A percentile compares a stretch with the other conserved stretches of the same genome.
These are phyloP conservation scores for Halcyon senegalensis DNA, from an alignment of 2,113 vertebrate genomes.

Conservation along the genomic window DNA sequence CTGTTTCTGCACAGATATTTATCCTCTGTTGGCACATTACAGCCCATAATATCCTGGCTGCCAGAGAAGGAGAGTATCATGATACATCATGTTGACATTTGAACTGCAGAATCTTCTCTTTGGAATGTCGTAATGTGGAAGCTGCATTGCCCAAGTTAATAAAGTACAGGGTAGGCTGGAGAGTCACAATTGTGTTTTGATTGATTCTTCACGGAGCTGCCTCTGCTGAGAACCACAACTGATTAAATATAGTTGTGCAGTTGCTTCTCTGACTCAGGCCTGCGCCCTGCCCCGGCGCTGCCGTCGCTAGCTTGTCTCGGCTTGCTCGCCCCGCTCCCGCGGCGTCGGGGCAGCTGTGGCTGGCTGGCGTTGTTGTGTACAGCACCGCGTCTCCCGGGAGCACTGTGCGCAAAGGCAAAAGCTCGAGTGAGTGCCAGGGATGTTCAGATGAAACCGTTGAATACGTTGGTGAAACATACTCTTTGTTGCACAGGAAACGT, in stretches of 20 bases:
- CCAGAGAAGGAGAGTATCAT: not conserved
- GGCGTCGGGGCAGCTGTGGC: not conserved
- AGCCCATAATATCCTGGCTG: not conserved
- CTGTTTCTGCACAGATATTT: not conserved
- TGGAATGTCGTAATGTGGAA: not conserved
- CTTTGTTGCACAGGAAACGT: not conserved
- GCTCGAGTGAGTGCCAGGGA: not conserved
- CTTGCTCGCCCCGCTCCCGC: not conserved
- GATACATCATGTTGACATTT: constrained; percentile 19
- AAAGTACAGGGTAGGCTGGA: not conserved
- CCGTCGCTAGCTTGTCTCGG: not conserved
- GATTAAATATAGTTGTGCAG: not conserved
- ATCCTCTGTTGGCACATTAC: not conserved
- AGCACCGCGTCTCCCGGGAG: not conserved
- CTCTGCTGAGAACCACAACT: not conserved
- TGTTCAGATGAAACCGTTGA: fast-evolving
- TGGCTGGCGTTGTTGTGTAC: not conserved
- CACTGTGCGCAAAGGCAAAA: not conserved
- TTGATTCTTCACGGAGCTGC: not conserved
- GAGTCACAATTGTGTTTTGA: constrained; percentile 19
- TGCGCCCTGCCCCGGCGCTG: not conserved
- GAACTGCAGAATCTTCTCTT: not conserved
- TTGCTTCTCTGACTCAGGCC: not conserved
- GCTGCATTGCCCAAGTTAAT: constrained; percentile 1
- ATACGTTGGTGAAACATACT: not conserved